Percentiles rank a stretch among this genome's conserved stretches.
Evolutionary conservation across 1,140 invertebrate species (phyloP).

Genomic region (Elysia chlorotica): DNA sequence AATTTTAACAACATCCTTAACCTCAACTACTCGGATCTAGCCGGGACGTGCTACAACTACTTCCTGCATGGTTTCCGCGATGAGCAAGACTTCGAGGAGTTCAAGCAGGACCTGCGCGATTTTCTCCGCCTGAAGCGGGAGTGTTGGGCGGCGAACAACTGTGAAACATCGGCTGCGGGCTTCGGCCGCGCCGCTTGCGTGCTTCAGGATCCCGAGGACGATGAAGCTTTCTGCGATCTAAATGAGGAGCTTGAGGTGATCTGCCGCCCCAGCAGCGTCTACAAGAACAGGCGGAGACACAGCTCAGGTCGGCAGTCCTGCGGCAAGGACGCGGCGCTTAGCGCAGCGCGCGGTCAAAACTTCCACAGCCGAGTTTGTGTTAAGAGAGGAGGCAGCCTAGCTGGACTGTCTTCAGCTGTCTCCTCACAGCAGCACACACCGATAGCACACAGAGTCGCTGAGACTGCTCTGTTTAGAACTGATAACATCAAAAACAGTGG

Average conservation of each 20-base stretch:
- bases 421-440: not conserved
- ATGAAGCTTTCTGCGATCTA: not conserved
- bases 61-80: constrained; percentile 46
- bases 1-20: constrained; percentile 45
- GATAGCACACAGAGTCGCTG: not conserved
- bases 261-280: constrained; percentile 4
- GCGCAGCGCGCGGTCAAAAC: too few species aligned
- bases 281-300: not conserved
- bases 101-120: constrained; percentile 48
- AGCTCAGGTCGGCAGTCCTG: not conserved
- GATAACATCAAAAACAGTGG: not conserved
- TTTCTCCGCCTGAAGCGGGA: constrained; percentile 31
- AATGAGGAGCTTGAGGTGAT: constrained; percentile 16
- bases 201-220: not conserved
- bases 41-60: constrained; percentile 35
- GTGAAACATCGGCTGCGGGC: not conserved
- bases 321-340: too few species aligned
- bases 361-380: too few species aligned
- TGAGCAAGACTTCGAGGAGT: constrained; percentile 56
- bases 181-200: not conserved
- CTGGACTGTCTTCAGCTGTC: not conserved
- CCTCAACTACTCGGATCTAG: constrained; percentile 40
- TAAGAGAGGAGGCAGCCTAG: too few species aligned
- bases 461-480: too few species aligned
- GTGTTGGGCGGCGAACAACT: not conserved